phyloP scores from a whole-genome alignment of 2,797 vertebrate genomes.

The Pelobates cultripes region DNA sequence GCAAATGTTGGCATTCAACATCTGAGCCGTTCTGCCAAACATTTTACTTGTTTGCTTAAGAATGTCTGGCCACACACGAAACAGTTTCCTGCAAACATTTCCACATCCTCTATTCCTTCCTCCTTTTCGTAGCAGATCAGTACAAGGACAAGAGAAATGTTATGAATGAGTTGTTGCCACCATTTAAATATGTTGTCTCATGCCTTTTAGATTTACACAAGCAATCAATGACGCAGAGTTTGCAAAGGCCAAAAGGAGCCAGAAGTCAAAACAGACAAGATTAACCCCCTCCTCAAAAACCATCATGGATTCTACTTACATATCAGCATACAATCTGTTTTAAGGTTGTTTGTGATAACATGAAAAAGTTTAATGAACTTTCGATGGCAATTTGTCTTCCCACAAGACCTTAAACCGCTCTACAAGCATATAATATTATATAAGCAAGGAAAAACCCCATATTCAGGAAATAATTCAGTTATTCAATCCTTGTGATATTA shows the following conservation, averaged over 20 bases:
- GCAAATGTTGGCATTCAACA: conserved; percentile 26
- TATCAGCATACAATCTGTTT: no score
- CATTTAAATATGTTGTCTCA: not conserved
- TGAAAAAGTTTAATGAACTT: no score
- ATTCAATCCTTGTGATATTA: no score
- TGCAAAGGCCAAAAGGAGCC: not conserved
- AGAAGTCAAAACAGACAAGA: not conserved
- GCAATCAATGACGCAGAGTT: not conserved
- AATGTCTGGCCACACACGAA: conserved; percentile 45
- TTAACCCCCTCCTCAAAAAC: no score
- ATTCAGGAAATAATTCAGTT: no score
- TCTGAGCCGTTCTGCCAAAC: conserved; percentile 39
- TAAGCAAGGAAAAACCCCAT: no score
- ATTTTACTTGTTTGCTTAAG: conserved; percentile 40
- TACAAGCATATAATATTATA: no score
- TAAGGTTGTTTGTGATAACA: no score
- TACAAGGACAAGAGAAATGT: conserved; percentile 18
- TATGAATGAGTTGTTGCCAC: conserved; percentile 27
- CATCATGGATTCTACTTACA: no score
- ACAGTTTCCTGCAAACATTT: conserved; percentile 53
- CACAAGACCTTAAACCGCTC: no score
- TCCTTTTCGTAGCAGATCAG: conserved; percentile 31
- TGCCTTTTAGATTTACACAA: not conserved
- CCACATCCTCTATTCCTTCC: conserved; percentile 45
- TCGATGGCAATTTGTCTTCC: no score